Base-by-base conservation (phyloP, 2,797 vertebrate genomes). In the Chaetophractus vellerosus region DNA sequence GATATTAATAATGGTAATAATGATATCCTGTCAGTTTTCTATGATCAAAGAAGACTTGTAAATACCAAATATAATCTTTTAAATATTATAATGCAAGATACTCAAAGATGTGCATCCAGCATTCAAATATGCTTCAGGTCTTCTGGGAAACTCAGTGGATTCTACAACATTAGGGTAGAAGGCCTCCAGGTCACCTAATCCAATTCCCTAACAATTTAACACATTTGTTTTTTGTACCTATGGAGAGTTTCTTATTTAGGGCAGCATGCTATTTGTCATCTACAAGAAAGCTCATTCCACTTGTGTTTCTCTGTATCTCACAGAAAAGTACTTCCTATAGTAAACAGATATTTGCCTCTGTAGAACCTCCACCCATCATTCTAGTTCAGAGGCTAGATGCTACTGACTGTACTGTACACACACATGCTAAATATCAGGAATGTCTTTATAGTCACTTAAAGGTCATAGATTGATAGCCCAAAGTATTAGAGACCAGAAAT, bases 31-130 rank as follows among this genome's bases (percentile, higher is more conserved):
- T 50, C 23, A 78, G 16, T 85, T 71, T 94, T 82, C 63, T 79
- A 9, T 50, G 66, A 45, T 59, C 4, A 48, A 80, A 83, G 48
- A 78, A 50, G 14, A 38, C 24, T 91, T 74, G 0, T 64, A 69
- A 94, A 90, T 48, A 87, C 5, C 19, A 96, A 86, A 50, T 5
- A 5, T 52, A 57, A 59, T 59, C 6, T 96, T 90, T 66, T 23
- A 74, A 79, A 61, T 82, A 57, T 0, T 57, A 93, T 28, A 94
- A 91, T 79, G 57, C 24, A 78, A 95, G 75, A 52, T 45, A 52
- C 6, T 52, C 8, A 72, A 87, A 64, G 45, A 41, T 33, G 6
- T 79, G 21, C 9, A 28, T 76, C 66, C 55, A 45, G 9, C 12
- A 83, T 68, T 84, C 55, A 94, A 92, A 92, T 82, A 50, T 45